Conservation (phyloP, 2,113 vertebrate species). For the Corydoras sp. region DNA sequence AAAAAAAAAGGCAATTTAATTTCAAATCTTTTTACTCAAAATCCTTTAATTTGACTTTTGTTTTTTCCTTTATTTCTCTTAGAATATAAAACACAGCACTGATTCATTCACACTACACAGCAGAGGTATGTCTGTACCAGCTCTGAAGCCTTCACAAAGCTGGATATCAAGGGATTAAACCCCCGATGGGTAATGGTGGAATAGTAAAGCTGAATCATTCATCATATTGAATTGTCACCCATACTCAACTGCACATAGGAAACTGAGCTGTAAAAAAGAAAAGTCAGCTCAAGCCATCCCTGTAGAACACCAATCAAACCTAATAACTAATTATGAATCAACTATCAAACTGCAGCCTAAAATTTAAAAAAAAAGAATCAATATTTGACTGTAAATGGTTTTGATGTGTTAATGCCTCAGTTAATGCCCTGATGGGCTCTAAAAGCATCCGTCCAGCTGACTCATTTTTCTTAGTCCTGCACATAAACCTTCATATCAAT, state of each 20-base stretch:
- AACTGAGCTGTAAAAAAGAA: no score
- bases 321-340: constrained; percentile 30
- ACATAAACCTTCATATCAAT: constrained; percentile 12
- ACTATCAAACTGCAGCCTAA: no score
- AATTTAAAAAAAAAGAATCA: constrained; percentile 16
- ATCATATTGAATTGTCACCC: not conserved
- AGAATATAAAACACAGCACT: no score
- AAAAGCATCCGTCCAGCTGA: constrained; percentile 22
- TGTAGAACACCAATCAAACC: not conserved
- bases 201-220: constrained; percentile 10
- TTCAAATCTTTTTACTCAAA: no score
- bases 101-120: no score
- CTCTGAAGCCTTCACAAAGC: not conserved
- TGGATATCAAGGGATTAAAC: constrained; percentile 2
- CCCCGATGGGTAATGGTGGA: not conserved
- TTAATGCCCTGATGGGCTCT: constrained; percentile 10
- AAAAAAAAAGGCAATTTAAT: no score
- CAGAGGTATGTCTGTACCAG: not conserved
- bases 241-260: no score
- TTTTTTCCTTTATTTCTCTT: no score
- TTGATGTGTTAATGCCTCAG: constrained; percentile 18
- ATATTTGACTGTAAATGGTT: constrained; percentile 25
- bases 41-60: no score
- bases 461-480: constrained; percentile 33
- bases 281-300: no score